Evolutionary conservation across 2,888 invertebrate species (phyloP).

Genomic region (Drosophila buzzatii): DNA sequence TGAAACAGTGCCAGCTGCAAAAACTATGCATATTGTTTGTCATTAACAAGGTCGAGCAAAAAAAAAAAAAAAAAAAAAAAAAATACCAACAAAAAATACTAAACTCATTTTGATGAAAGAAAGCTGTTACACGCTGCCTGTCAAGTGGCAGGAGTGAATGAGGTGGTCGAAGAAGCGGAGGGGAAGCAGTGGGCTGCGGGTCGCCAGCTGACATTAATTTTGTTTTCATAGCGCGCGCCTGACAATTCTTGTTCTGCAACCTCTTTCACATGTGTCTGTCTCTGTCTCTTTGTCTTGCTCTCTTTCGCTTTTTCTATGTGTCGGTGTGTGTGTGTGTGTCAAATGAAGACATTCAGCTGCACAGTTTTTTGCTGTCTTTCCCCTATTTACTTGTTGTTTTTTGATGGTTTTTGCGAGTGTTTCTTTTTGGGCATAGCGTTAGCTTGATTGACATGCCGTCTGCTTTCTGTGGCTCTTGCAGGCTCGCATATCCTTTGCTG

Average conservation of each 20-base stretch:
- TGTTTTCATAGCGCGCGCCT: constrained; percentile 70
- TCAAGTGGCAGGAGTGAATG: background rate
- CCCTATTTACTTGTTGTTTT: constrained; percentile 36
- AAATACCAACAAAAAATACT: constrained; percentile 42
- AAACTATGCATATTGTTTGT: constrained; percentile 77
- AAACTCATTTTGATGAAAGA: constrained; percentile 69
- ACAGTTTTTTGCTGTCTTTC: constrained; percentile 37
- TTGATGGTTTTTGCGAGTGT: constrained; percentile 14
- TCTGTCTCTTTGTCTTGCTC: constrained; percentile 2
- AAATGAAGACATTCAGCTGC: constrained; percentile 72
- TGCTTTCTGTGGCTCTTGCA: constrained; percentile 50
- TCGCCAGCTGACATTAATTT: constrained; percentile 73
- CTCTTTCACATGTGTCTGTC: constrained; percentile 19
- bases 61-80: constrained; percentile 11
- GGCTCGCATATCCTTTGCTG: constrained; percentile 45
- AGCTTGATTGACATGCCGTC: constrained; percentile 74
- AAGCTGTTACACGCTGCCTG: constrained; percentile 53
- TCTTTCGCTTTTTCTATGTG: background rate
- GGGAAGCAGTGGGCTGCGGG: constrained; percentile 5
- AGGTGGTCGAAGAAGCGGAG: no score
- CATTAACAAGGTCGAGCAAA: constrained; percentile 74
- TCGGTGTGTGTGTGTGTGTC: constrained; percentile 50
- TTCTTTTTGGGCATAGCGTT: constrained; percentile 49
- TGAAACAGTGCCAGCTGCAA: constrained; percentile 54
- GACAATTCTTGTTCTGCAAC: constrained; percentile 20